A percentile compares a stretch with the other conserved stretches of the same genome.
Conservation (phyloP, 1,140 invertebrate species). For the Parapsyche elsis region DNA sequence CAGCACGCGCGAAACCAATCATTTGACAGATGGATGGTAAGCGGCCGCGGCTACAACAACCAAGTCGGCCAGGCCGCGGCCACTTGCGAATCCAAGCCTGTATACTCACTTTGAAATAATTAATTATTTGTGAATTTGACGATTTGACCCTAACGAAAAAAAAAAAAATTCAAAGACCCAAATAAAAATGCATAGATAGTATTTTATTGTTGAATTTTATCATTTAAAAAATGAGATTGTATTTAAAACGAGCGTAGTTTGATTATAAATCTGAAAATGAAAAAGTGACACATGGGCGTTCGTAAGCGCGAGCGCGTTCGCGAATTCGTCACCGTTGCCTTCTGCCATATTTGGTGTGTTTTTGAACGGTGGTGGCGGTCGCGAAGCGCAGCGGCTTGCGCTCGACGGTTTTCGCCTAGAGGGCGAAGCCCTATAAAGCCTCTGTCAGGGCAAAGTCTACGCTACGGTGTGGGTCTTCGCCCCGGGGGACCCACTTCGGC, state of each 20-base stretch:
- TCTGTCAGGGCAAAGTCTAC: not conserved
- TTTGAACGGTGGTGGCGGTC: conserved; percentile 32
- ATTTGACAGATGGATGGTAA: too few species aligned
- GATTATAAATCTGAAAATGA: too few species aligned
- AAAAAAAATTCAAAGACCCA: too few species aligned
- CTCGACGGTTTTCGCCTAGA: not conserved
- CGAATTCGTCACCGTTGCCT: not conserved
- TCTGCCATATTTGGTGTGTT: conserved; percentile 39
- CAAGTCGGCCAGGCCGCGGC: too few species aligned
- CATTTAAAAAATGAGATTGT: too few species aligned
- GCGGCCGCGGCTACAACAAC: too few species aligned
- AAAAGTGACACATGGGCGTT: not conserved
- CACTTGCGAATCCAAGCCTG: too few species aligned
- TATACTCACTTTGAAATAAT: too few species aligned
- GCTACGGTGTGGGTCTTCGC: not conserved
- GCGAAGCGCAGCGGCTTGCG: not conserved
- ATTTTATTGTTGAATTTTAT: not conserved
- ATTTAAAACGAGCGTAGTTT: too few species aligned
- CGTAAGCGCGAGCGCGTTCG: conserved; percentile 15
- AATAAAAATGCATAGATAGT: not conserved
- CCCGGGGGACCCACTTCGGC: not conserved
- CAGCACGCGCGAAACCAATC: too few species aligned
- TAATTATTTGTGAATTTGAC: too few species aligned
- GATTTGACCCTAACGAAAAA: too few species aligned
- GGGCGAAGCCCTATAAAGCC: not conserved